Evolutionary conservation across 2,888 invertebrate species (phyloP).

Genomic region (Omphaloscelis lunosa): DNA sequence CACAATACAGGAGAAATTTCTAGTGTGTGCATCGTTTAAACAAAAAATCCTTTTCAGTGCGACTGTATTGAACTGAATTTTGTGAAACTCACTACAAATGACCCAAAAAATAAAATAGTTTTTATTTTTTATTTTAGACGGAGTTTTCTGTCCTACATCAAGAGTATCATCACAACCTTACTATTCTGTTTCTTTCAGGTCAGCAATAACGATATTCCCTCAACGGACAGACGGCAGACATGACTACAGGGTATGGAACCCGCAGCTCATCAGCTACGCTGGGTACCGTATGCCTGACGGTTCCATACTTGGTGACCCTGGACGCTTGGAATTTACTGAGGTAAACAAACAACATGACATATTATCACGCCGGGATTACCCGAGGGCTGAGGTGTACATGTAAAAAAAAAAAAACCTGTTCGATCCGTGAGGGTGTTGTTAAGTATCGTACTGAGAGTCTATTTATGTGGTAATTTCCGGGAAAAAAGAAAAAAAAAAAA

Average conservation of each 20-base stretch:
- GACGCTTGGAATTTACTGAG: slow-evolving; percentile 97
- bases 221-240: slow-evolving; percentile 97
- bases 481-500: too few relatives aligned
- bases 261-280: slow-evolving; percentile 96
- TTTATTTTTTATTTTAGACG: neutral
- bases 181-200: slow-evolving; percentile 90
- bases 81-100: too few relatives aligned
- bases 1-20: too few relatives aligned
- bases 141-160: neutral
- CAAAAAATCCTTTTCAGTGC: neutral
- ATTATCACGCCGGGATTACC: too few relatives aligned
- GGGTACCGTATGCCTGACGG: slow-evolving; percentile 97
- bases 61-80: too few relatives aligned
- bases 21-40: too few relatives aligned
- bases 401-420: too few relatives aligned
- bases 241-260: slow-evolving; percentile 98
- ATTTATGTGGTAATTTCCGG: too few relatives aligned
- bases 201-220: slow-evolving; percentile 98
- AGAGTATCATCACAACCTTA: neutral
- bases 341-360: slow-evolving; percentile 83
- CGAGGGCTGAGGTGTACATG: too few relatives aligned
- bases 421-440: too few relatives aligned
- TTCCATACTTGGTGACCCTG: slow-evolving; percentile 95
- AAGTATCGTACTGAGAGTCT: too few relatives aligned
- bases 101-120: neutral